phyloP scores from a whole-genome alignment of 2,113 vertebrate species.

The Scalopus aquaticus region DNA sequence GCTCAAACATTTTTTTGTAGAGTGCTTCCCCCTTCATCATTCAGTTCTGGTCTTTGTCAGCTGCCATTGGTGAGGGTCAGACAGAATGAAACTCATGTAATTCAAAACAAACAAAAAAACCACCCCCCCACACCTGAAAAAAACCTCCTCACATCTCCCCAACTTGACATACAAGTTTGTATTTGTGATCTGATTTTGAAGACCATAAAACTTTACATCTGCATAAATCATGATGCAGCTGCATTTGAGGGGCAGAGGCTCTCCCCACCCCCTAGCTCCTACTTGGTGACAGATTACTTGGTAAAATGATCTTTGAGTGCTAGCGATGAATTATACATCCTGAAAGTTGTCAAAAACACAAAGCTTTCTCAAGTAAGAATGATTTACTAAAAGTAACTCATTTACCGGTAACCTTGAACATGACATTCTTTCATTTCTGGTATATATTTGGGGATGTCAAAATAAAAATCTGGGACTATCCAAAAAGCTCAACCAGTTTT shows the following conservation, averaged over 20 bases:
- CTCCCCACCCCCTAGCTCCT: neutral
- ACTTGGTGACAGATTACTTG: neutral
- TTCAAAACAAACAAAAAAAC: conserved; percentile 44
- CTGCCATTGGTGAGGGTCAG: neutral
- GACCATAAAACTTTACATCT: conserved; percentile 44
- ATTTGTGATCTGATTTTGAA: conserved; percentile 49
- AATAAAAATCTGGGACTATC: neutral
- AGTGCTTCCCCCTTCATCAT: neutral
- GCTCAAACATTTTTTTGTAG: neutral
- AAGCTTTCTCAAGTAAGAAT: neutral
- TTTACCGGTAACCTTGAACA: neutral
- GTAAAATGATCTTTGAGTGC: conserved; percentile 17
- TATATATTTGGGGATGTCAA: neutral
- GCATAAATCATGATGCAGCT: conserved; percentile 35
- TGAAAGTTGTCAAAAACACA: neutral
- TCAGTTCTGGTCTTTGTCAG: conserved; percentile 16
- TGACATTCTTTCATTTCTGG: neutral
- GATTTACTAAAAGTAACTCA: conserved; percentile 34
- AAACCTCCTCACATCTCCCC: neutral
- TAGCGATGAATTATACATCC: conserved; percentile 23
- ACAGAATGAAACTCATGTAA: neutral
- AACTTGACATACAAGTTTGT: conserved; percentile 32
- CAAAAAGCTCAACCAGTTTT: neutral
- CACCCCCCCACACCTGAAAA: neutral
- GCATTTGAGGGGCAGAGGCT: neutral